These are phyloP conservation scores for Florisuga fusca DNA, from an alignment of 2,797 vertebrate species.

Conservation along the genomic window DNA sequence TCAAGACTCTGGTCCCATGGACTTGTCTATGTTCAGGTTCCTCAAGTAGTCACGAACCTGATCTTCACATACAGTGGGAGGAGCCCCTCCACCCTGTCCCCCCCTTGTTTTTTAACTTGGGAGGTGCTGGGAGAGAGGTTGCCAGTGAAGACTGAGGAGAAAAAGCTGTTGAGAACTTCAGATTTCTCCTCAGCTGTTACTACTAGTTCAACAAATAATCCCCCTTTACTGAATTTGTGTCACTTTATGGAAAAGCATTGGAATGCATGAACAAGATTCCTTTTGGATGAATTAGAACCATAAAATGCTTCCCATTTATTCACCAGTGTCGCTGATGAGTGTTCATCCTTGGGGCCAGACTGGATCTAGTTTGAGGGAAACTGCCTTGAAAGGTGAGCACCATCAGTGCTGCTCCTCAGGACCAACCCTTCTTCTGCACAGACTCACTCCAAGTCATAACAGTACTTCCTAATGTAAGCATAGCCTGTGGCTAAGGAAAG, in stretches of 20 bases:
- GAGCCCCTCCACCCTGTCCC: no score
- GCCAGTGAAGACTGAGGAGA: no score
- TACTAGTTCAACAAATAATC: neutral
- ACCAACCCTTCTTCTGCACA: neutral
- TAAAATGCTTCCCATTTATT: neutral
- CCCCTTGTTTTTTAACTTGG: no score
- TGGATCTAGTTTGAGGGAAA: neutral
- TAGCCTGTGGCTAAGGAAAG: neutral
- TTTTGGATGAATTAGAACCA: neutral
- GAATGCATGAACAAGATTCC: neutral
- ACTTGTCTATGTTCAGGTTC: no score
- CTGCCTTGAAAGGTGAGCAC: neutral
- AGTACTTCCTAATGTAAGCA: neutral
- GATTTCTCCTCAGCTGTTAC: no score
- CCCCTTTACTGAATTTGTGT: neutral
- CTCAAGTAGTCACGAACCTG: no score
- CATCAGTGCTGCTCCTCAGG: neutral
- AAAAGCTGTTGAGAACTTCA: no score
- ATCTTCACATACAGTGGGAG: no score
- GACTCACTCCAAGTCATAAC: neutral
- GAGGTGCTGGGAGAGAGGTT: no score
- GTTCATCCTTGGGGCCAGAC: neutral
- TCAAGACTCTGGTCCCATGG: no score
- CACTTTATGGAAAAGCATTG: neutral
- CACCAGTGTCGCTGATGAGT: neutral